Evolutionary conservation across 1,140 invertebrate genomes (phyloP).

Genomic region (Gryon sp.): DNA sequence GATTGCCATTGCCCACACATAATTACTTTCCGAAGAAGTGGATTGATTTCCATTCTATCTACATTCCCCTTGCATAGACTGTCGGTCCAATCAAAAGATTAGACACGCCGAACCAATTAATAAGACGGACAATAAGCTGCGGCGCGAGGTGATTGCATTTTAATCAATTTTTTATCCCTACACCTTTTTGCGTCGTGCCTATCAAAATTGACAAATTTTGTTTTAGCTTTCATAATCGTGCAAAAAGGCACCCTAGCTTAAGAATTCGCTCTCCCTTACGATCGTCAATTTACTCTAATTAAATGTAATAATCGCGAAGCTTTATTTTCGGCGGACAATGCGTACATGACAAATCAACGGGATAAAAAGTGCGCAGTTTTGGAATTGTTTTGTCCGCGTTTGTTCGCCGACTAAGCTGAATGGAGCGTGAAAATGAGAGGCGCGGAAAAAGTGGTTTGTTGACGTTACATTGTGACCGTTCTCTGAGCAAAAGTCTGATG

Average conservation of each 20-base stretch:
- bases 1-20: conserved; percentile 41
- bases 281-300: conserved; percentile 29
- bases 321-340: conserved; percentile 11
- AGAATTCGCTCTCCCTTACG: conserved; percentile 1
- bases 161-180: conserved; percentile 65
- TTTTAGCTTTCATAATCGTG: conserved; percentile 2
- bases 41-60: conserved; percentile 62
- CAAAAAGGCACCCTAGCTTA: conserved; percentile 8
- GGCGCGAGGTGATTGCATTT: conserved; percentile 65
- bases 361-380: conserved; percentile 29
- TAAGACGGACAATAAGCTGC: conserved; percentile 42
- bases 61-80: conserved; percentile 59
- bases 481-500: conserved; percentile 15
- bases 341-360: conserved; percentile 30
- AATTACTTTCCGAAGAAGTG: conserved; percentile 61
- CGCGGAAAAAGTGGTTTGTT: conserved; percentile 63
- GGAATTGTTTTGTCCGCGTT: conserved; percentile 9
- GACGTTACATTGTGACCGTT: conserved; percentile 37
- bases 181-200: background rate
- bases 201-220: conserved; percentile 51
- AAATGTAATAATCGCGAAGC: conserved; percentile 31
- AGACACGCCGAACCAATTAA: conserved; percentile 67
- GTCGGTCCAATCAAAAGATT: conserved; percentile 65
- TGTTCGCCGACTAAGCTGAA: background rate
- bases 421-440: conserved; percentile 65